Evolutionary conservation across 2,113 vertebrate genomes (phyloP).

Genomic region (Chelonoidis abingdonii): DNA sequence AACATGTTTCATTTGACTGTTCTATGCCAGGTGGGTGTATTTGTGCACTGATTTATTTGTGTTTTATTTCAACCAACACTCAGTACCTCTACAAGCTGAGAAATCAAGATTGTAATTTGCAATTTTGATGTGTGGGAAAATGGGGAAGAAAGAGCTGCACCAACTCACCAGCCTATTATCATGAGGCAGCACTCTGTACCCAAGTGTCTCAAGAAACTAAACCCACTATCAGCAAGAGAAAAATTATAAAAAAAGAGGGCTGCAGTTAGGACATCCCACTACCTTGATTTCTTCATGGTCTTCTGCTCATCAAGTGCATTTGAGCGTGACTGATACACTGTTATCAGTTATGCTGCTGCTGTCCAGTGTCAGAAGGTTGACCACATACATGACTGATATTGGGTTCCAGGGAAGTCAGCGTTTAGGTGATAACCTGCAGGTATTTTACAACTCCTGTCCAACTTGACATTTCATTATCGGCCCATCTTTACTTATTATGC

Average conservation of each 20-base stretch:
- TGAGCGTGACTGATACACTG: background rate
- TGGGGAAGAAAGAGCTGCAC: background rate
- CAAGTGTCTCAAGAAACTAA: background rate
- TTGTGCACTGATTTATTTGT: background rate
- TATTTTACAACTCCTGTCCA: background rate
- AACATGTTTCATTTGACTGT: background rate
- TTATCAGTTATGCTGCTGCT: background rate
- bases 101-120: background rate
- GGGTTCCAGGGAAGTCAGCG: background rate
- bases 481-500: background rate
- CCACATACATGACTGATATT: background rate
- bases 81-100: background rate
- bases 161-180: background rate
- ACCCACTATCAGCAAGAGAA: background rate
- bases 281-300: background rate
- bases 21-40: background rate
- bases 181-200: background rate
- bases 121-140: background rate
- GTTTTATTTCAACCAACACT: background rate
- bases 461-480: background rate
- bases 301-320: background rate
- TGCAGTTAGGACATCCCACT: background rate
- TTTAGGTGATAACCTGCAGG: background rate
- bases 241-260: background rate
- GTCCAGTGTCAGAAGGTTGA: background rate